Evolutionary conservation across 2,797 vertebrate species (phyloP).

Genomic region (Luscinia luscinia): DNA sequence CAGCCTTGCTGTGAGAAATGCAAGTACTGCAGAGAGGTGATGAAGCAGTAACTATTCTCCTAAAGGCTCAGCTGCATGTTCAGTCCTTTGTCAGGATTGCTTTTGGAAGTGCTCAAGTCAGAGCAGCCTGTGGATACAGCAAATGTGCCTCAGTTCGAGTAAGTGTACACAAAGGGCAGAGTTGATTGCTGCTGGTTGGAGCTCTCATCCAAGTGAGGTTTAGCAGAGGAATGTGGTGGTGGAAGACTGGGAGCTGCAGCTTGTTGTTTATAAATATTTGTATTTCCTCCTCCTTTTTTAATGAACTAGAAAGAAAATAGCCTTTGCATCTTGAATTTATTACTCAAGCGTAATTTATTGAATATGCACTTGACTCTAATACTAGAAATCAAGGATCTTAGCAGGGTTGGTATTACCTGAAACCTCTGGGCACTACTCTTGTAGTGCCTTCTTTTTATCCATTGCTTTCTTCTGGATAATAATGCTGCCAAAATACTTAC

Average conservation of each 20-base stretch:
- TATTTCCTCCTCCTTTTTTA: not conserved
- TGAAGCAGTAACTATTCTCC: not conserved
- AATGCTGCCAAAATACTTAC: not conserved
- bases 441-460: not conserved
- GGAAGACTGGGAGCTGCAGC: not conserved
- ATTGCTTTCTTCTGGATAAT: not conserved
- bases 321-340: not conserved
- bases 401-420: not conserved
- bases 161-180: not conserved
- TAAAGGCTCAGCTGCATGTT: not conserved
- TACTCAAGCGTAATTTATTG: not conserved
- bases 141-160: not conserved
- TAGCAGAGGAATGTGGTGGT: not conserved
- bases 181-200: not conserved
- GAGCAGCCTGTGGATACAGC: not conserved
- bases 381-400: not conserved
- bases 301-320: not conserved
- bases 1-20: not conserved
- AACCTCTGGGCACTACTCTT: not conserved
- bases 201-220: not conserved
- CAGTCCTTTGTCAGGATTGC: not conserved
- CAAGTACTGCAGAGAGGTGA: not conserved
- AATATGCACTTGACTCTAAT: not conserved
- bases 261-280: not conserved
- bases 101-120: not conserved